Evolutionary conservation across 2,888 invertebrate genomes (phyloP).

Genomic region (Theodoxus fluviatilis): DNA sequence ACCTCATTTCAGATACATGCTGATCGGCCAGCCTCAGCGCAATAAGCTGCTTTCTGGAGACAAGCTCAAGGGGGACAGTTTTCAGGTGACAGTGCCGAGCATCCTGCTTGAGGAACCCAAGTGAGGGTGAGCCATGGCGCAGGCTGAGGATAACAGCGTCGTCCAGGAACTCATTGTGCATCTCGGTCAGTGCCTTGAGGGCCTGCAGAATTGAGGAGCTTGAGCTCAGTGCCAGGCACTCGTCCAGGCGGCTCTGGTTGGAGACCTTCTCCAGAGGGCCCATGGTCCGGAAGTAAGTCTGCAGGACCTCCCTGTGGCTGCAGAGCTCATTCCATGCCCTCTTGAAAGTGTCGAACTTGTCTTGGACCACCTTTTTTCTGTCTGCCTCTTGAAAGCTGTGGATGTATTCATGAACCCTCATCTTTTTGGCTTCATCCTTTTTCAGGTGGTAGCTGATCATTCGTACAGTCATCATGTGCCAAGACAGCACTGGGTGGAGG

Average conservation of each 20-base stretch:
- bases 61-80: not conserved
- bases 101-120: conserved; percentile 10
- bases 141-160: conserved; percentile 11
- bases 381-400: not conserved
- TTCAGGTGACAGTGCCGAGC: not conserved
- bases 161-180: conserved; percentile 18
- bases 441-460: conserved; percentile 2
- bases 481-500: conserved; percentile 5
- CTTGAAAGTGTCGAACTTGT: conserved; percentile 19
- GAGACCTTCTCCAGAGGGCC: not conserved
- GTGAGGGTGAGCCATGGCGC: not conserved
- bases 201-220: not conserved
- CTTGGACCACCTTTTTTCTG: not conserved
- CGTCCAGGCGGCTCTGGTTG: not conserved
- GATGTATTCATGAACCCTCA: conserved; percentile 8
- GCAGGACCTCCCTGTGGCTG: not conserved
- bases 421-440: not conserved
- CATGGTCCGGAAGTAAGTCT: conserved; percentile 7
- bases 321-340: conserved; percentile 19
- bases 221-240: not conserved
- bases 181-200: conserved; percentile 4
- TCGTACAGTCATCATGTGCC: conserved; percentile 19
- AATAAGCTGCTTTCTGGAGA: conserved; percentile 3
- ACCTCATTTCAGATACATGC: conserved; percentile 20
- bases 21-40: not conserved